Percentiles rank a stretch among this genome's conserved stretches.
These are phyloP conservation scores for Tiliacea aurago DNA, from an alignment of 2,888 invertebrate species.

Conservation along the genomic window DNA sequence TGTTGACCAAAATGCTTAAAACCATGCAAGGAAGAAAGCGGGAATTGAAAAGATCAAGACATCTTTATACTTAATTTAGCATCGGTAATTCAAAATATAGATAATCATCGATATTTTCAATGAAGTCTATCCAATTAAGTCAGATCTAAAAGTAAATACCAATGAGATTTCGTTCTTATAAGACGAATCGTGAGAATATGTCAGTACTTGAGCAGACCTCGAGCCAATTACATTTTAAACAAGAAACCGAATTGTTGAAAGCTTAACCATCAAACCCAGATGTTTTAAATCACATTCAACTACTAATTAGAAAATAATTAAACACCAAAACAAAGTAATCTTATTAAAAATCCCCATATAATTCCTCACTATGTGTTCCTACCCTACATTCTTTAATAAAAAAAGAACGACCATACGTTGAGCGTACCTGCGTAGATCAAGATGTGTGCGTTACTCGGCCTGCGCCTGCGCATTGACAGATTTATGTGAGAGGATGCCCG, in stretches of 20 bases:
- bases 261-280: background rate
- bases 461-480: conserved; percentile 83
- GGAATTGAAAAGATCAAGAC: background rate
- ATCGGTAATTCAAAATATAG: background rate
- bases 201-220: background rate
- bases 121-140: background rate
- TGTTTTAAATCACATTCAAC: background rate
- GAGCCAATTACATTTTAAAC: background rate
- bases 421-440: conserved; percentile 75
- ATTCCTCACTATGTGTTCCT: conserved; percentile 43
- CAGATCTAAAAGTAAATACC: background rate
- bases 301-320: conserved; percentile 50
- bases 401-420: conserved; percentile 42
- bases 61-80: background rate
- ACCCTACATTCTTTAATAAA: conserved; percentile 32
- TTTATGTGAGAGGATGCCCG: conserved; percentile 85
- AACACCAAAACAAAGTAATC: conserved; percentile 27
- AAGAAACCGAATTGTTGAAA: background rate
- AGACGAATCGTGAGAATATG: background rate
- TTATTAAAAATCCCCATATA: conserved; percentile 47
- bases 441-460: conserved; percentile 85
- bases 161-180: conserved; percentile 7
- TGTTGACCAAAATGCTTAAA: background rate
- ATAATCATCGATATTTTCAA: background rate
- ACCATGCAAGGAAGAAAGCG: too few relatives aligned